Conservation (phyloP, 1,140 invertebrate genomes). For the Diachasmimorpha longicaudata region DNA sequence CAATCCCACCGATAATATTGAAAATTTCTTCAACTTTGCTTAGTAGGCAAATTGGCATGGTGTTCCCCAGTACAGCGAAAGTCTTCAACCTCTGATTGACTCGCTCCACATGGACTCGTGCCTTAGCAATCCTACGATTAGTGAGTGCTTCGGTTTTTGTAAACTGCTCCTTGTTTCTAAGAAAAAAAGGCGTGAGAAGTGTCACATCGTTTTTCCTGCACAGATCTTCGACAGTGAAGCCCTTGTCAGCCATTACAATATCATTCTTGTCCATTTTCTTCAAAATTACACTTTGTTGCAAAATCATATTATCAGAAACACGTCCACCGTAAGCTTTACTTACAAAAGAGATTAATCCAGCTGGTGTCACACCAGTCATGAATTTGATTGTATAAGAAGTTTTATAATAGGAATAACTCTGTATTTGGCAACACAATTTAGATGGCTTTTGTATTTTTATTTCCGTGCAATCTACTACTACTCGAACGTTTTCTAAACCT, state of each 20-base stretch:
- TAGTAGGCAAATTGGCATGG: not conserved
- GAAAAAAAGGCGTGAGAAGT: not conserved
- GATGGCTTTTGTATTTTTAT: too few relatives aligned
- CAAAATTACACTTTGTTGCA: conserved; percentile 36
- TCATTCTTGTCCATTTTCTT: not conserved
- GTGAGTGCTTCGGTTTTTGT: not conserved
- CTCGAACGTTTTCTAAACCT: too few relatives aligned
- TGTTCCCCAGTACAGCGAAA: not conserved
- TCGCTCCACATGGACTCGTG: not conserved
- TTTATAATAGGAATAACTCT: too few relatives aligned
- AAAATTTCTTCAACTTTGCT: not conserved
- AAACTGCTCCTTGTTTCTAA: not conserved
- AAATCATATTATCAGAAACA: conserved; percentile 38
- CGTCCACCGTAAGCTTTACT: conserved; percentile 40
- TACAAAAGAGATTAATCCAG: conserved; percentile 35
- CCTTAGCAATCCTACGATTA: not conserved
- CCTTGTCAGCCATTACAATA: conserved; percentile 16
- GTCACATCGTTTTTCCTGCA: not conserved
- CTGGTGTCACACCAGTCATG: conserved; percentile 37
- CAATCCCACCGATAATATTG: not conserved
- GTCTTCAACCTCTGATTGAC: not conserved
- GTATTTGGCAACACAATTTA: too few relatives aligned
- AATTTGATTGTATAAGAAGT: too few relatives aligned
- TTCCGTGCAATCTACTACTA: too few relatives aligned
- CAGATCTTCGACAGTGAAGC: conserved; percentile 5